A percentile compares a stretch with the other conserved stretches of the same genome.
These are phyloP conservation scores for Trachymyrmex septentrionalis DNA, from an alignment of 1,140 invertebrate genomes.

Conservation along the genomic window DNA sequence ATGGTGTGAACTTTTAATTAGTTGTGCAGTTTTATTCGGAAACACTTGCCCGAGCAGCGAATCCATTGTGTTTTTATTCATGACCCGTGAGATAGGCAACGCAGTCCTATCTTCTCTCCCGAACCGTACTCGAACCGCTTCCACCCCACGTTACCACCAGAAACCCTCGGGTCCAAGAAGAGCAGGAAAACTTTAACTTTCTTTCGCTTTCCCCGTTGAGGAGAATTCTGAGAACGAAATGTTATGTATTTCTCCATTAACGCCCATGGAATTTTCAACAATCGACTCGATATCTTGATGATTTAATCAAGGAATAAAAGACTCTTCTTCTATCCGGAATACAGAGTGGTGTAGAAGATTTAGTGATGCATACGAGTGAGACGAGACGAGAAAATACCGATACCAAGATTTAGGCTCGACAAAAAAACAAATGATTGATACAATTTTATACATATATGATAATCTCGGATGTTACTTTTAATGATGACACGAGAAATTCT, in stretches of 20 bases:
- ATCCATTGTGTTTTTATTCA: constrained; percentile 85
- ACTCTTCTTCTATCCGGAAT: not conserved
- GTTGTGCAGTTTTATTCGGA: constrained; percentile 85
- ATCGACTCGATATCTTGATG: constrained; percentile 12
- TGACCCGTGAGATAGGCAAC: constrained; percentile 77
- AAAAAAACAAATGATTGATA: no score
- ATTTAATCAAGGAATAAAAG: constrained; percentile 33
- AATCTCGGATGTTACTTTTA: no score
- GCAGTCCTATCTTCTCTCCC: constrained; percentile 71
- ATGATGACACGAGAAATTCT: no score
- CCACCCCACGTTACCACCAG: constrained; percentile 58
- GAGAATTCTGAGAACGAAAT: constrained; percentile 59
- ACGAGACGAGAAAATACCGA: no score
- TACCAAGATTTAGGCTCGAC: no score
- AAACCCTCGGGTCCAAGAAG: constrained; percentile 61
- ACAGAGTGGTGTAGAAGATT: no score
- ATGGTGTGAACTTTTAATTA: constrained; percentile 86
- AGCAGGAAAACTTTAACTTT: constrained; percentile 76
- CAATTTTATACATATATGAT: no score
- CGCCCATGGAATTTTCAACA: constrained; percentile 49
- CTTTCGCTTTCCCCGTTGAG: constrained; percentile 41
- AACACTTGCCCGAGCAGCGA: constrained; percentile 81
- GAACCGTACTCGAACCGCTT: constrained; percentile 51
- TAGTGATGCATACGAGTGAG: no score
- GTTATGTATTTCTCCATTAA: constrained; percentile 77